Conservation (phyloP, 2,797 vertebrate species). For the Nasua narica region DNA sequence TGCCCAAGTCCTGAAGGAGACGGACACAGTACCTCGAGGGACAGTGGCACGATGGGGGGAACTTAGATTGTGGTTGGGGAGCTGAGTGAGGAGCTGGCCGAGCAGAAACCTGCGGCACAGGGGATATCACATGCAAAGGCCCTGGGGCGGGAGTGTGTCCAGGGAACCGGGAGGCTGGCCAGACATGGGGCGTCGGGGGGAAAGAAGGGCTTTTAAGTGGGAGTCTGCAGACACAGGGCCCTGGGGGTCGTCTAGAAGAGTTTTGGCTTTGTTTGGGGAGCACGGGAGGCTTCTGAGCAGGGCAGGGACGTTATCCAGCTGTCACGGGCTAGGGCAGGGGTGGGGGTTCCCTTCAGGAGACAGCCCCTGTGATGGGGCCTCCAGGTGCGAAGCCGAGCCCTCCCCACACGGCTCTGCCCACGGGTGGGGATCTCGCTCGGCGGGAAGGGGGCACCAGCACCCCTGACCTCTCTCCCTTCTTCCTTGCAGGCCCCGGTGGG, state of each 20-base stretch:
- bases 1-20: neutral
- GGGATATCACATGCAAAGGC: neutral
- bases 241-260: neutral
- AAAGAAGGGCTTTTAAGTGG: neutral
- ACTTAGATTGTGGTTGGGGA: neutral
- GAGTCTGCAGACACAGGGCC: neutral
- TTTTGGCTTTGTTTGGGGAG: neutral
- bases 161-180: neutral
- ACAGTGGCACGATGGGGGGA: neutral
- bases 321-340: neutral
- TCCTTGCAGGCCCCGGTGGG: slow-evolving; percentile 83
- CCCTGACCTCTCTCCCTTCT: slow-evolving; percentile 68
- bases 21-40: neutral
- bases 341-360: neutral
- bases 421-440: neutral
- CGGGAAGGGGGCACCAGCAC: neutral
- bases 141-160: neutral
- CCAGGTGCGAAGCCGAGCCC: neutral
- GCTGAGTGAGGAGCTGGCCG: neutral
- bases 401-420: neutral
- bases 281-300: neutral
- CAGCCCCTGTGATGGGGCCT: neutral
- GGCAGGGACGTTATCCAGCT: neutral
- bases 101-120: neutral
- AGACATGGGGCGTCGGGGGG: neutral